phyloP scores from a whole-genome alignment of 2,888 invertebrate genomes.

The Lasioglossum oenotherae region DNA sequence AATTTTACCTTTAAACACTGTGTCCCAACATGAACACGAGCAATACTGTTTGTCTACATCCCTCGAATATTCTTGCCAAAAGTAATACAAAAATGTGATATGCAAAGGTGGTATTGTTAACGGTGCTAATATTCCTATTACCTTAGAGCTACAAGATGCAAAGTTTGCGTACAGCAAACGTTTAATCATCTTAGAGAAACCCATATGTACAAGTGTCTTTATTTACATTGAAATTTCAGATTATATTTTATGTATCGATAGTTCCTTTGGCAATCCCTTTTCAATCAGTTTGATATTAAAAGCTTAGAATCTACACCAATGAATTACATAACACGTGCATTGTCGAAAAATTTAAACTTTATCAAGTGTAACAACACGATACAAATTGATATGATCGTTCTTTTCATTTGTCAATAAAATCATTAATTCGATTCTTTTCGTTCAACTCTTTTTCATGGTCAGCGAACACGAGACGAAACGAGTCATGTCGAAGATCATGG shows the following conservation, averaged over 20 bases:
- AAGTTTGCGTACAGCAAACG: conserved; percentile 76
- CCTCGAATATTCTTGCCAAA: conserved; percentile 89
- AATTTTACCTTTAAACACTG: conserved; percentile 89
- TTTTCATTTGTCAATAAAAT: conserved; percentile 1
- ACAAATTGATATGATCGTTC: conserved; percentile 16
- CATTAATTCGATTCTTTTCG: not conserved
- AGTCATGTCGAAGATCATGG: not conserved
- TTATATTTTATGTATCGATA: conserved; percentile 10
- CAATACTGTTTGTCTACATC: conserved; percentile 88
- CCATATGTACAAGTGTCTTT: conserved; percentile 58
- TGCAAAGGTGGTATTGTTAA: conserved; percentile 87
- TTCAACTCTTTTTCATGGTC: not conserved
- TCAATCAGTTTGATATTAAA: not conserved
- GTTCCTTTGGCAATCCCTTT: conserved; percentile 19
- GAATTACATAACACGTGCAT: conserved; percentile 32
- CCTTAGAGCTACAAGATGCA: conserved; percentile 78
- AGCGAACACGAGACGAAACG: not conserved
- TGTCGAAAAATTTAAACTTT: conserved; percentile 2
- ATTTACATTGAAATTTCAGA: conserved; percentile 26
- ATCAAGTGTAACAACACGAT: not conserved
- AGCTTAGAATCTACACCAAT: conserved; percentile 20
- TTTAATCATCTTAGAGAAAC: conserved; percentile 74
- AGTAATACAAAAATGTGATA: conserved; percentile 87
- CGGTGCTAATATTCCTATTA: conserved; percentile 80
- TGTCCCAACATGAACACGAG: conserved; percentile 91